phyloP scores from a whole-genome alignment of 1,140 invertebrate species.

The Bicyclus anynana region DNA sequence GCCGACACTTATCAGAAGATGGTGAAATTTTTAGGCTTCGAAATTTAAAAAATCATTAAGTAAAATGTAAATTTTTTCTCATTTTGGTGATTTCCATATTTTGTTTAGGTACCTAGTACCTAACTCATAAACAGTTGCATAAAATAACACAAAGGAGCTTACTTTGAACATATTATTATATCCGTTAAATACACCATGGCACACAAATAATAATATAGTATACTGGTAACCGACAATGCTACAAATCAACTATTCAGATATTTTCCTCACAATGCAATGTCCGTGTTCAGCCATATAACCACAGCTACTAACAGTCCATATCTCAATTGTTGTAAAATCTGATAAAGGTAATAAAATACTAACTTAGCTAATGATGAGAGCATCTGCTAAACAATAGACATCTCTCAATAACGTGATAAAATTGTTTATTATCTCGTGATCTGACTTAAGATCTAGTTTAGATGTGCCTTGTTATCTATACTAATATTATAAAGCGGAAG shows the following conservation, averaged over 20 bases:
- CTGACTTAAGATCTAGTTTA: too few relatives aligned
- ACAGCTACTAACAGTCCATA: background rate
- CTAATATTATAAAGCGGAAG: too few relatives aligned
- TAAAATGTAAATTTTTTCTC: too few relatives aligned
- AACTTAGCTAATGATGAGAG: background rate
- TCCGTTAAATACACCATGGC: constrained; percentile 42
- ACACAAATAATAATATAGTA: background rate
- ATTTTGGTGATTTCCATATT: too few relatives aligned
- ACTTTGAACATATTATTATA: constrained; percentile 44
- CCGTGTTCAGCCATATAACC: background rate
- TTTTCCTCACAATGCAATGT: background rate
- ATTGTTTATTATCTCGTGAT: background rate
- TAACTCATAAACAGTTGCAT: too few relatives aligned
- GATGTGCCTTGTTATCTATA: too few relatives aligned
- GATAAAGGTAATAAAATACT: constrained; percentile 13
- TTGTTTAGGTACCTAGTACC: too few relatives aligned
- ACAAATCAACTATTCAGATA: background rate
- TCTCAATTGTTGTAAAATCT: constrained; percentile 17
- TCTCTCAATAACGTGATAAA: background rate
- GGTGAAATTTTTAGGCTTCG: too few relatives aligned
- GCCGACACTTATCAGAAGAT: too few relatives aligned
- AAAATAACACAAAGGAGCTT: constrained; percentile 21
- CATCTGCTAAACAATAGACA: background rate
- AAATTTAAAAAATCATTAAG: too few relatives aligned
- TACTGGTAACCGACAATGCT: background rate